Conservation (phyloP, 2,888 invertebrate genomes). For the Lycocerus yunnanus region DNA sequence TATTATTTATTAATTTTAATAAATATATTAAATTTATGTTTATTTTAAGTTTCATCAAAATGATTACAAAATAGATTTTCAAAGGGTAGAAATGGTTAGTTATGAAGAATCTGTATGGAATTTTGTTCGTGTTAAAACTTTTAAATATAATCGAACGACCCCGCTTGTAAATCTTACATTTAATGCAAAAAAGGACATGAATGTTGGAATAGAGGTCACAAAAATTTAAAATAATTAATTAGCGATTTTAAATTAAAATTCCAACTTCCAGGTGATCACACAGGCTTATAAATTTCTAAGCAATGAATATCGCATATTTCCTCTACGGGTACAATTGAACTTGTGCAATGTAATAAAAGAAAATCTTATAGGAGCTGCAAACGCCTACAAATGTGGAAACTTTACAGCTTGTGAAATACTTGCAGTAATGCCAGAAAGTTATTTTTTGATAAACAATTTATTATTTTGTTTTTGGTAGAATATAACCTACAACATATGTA, state of each 20-base stretch:
- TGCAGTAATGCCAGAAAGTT: no score
- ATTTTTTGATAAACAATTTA: no score
- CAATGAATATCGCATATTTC: background rate
- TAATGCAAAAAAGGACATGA: background rate
- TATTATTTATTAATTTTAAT: no score
- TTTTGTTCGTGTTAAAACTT: background rate
- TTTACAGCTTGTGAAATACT: no score
- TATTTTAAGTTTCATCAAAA: background rate
- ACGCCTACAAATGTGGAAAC: background rate
- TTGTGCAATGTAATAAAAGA: background rate
- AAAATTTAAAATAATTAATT: background rate
- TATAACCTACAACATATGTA: background rate
- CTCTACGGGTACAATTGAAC: background rate
- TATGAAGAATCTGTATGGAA: background rate
- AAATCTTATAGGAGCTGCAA: background rate
- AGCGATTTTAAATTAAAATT: background rate
- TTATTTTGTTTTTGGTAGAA: no score
- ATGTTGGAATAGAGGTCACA: background rate
- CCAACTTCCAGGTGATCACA: background rate
- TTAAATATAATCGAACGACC: background rate
- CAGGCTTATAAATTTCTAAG: background rate
- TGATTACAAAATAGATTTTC: background rate
- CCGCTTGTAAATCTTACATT: background rate
- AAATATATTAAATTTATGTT: no score
- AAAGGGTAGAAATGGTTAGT: background rate